Conservation (phyloP, 2,888 invertebrate genomes). For the Nomada hirtipes region DNA sequence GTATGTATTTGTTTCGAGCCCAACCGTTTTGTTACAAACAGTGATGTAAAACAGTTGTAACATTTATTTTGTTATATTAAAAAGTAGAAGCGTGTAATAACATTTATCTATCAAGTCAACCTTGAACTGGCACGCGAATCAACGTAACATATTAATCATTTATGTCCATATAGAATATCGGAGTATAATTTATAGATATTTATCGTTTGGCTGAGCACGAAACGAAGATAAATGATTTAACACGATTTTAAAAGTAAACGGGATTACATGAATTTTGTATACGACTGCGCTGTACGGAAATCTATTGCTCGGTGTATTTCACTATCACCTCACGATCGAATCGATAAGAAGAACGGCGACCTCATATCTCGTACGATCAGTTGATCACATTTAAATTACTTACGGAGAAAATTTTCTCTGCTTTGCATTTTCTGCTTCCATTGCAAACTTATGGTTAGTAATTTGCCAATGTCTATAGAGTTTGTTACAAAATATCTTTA, state of each 20-base stretch:
- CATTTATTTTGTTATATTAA: background rate
- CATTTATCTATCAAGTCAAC: background rate
- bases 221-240: conserved; percentile 29
- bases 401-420: conserved; percentile 61
- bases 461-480: too few relatives aligned
- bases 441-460: background rate
- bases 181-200: conserved; percentile 13
- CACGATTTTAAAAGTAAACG: conserved; percentile 1
- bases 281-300: conserved; percentile 11
- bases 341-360: conserved; percentile 36
- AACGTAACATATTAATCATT: background rate
- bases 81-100: background rate
- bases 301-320: conserved; percentile 16
- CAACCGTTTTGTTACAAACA: background rate
- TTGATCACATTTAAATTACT: conserved; percentile 53
- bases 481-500: too few relatives aligned
- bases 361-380: conserved; percentile 61
- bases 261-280: conserved; percentile 24
- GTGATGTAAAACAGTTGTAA: background rate
- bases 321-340: background rate
- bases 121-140: background rate
- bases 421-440: background rate
- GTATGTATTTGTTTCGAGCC: too few relatives aligned
- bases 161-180: background rate
- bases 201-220: background rate